Conservation (phyloP, 1,140 invertebrate genomes). For the Drosophila sulfurigaster region DNA sequence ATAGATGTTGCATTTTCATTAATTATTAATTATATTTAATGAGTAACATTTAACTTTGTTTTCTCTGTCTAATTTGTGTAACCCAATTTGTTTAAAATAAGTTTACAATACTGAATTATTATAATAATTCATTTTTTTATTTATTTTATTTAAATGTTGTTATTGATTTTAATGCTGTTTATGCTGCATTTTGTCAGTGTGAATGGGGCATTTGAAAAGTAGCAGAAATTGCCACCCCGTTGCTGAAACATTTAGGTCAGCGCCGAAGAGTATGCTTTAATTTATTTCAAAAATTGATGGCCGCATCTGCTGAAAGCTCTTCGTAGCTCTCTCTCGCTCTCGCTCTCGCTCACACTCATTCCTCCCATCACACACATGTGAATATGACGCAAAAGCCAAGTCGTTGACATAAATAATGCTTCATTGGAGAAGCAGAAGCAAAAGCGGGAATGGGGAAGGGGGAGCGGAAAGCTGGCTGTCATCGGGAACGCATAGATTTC, state of each 20-base stretch:
- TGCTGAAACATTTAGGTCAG: slow-evolving; percentile 58
- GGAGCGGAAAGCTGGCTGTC: slow-evolving; percentile 17
- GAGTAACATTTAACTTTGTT: no score
- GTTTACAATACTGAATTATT: no score
- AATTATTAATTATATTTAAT: no score
- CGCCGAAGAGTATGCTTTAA: slow-evolving; percentile 74
- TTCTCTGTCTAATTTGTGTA: no score
- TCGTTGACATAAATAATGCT: slow-evolving; percentile 74
- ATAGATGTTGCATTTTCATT: no score
- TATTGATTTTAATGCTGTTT: background rate
- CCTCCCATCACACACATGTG: slow-evolving; percentile 14
- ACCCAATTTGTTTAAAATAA: no score
- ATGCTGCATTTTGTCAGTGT: slow-evolving; percentile 4
- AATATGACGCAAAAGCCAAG: slow-evolving; percentile 48
- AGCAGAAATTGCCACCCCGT: slow-evolving; percentile 58
- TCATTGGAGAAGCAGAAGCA: slow-evolving; percentile 34
- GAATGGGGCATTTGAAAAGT: slow-evolving; percentile 21
- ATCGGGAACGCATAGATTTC: slow-evolving; percentile 48
- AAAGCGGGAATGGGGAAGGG: background rate
- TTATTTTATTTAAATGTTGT: no score
- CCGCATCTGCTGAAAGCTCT: slow-evolving; percentile 27
- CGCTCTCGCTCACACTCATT: slow-evolving; percentile 10
- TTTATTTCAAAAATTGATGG: slow-evolving; percentile 58
- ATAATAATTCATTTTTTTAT: no score
- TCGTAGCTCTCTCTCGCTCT: slow-evolving; percentile 18